Base-by-base conservation (phyloP, 1,140 invertebrate genomes). In the Adelges cooleyi region DNA sequence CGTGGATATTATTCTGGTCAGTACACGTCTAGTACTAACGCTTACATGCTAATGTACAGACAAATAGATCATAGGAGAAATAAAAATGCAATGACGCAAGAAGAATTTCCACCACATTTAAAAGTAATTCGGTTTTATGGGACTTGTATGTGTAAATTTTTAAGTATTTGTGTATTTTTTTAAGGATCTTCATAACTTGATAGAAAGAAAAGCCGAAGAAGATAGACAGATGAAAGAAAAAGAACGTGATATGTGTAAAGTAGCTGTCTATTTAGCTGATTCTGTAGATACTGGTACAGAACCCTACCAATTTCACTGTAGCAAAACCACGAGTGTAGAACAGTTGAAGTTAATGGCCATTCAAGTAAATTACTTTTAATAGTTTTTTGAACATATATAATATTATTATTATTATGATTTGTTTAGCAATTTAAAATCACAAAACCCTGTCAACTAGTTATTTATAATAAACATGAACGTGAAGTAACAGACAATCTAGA, bases 31-130 rank as follows among this genome's bases (percentile, higher is more conserved):
- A 92, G 89, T 71, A 91, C 90, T 42, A 94, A 92, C 77, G 91
- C 91, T 0, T 94, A 95, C 71, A 94, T 95, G 90, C 78, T 95
- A 20, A 91, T 93, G 86, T 95, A 94, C 72, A 76, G 92, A 66
- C 86, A 89, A 75, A 85, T 90, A 51, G 85, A 92, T 76, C 79
- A 80, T 62, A 74, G 81, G 49, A 75, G 80, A 44, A 92, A 92
- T 78, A 77, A 78, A 72, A 74, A 80, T 53, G 83, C 84, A 18
- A 85, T 88, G 73, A 77, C 79, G 67, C 75, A 78, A 13, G 81
- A 83, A 36, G 80, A 88, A 48, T 89, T 92, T 74, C 88, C 89
- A 9, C 75, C 78, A 25, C 86, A 90, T 74, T 83, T 92, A 65
- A 82, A 82, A 73, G 77, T 79, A 73, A 65, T 18, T 27, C 3